A percentile compares a stretch with the other conserved stretches of the same genome.
Conservation (phyloP, 2,113 vertebrate genomes). For the Pteropus alecto region DNA sequence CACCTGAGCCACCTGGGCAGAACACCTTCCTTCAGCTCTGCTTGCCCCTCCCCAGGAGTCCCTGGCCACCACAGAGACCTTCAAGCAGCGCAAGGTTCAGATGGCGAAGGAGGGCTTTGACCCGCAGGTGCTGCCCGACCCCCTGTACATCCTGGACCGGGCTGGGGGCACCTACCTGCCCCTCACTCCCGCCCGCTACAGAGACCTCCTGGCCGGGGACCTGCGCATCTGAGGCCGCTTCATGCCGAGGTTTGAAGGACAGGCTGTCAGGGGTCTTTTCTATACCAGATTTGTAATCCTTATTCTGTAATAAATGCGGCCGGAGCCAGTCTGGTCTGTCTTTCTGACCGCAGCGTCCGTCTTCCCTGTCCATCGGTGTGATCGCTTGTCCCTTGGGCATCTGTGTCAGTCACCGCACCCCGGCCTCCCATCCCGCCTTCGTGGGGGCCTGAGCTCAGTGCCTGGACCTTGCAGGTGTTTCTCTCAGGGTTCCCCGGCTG, state of each 20-base stretch:
- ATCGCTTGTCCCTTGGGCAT: not conserved
- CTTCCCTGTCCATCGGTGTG: not conserved
- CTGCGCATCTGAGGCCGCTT: constrained; percentile 78
- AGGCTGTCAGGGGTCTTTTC: not conserved
- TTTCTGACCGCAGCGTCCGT: not conserved
- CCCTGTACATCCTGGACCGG: constrained; percentile 85
- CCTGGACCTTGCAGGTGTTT: not conserved
- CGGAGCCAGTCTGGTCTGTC: not conserved
- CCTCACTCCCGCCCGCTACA: constrained; percentile 77
- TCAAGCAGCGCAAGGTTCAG: constrained; percentile 89
- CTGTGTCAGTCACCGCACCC: not conserved
- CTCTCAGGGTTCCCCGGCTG: not conserved
- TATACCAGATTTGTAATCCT: not conserved
- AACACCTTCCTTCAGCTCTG: not conserved
- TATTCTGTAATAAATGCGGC: constrained; percentile 62
- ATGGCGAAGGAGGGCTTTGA: constrained; percentile 87
- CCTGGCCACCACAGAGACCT: constrained; percentile 88
- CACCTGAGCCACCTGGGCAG: not conserved
- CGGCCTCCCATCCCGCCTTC: not conserved
- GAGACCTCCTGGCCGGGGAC: constrained; percentile 82
- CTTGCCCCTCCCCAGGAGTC: constrained; percentile 73
- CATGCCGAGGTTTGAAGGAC: fast-evolving
- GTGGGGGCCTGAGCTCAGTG: not conserved
- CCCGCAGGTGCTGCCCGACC: constrained; percentile 71
- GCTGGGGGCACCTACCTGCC: constrained; percentile 78